Evolutionary conservation across 1,140 invertebrate genomes (phyloP).

Genomic region (Ptiloglossa arizonensis): DNA sequence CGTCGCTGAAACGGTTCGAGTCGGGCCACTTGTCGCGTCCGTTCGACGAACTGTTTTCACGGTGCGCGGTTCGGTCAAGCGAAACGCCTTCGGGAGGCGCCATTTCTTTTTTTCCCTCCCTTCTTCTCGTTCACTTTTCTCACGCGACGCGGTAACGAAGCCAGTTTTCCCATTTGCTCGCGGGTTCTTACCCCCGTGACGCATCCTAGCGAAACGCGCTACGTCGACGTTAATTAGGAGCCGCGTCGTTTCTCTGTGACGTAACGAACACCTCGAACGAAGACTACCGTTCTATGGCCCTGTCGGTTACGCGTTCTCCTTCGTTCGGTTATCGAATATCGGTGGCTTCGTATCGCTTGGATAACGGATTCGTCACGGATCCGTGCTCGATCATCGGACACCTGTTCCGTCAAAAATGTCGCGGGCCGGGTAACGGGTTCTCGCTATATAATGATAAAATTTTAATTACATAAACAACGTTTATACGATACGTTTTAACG

Average conservation of each 20-base stretch:
- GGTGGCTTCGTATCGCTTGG: not conserved
- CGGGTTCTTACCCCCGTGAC: not conserved
- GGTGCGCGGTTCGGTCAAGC: too few species aligned
- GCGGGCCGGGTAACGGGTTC: not conserved
- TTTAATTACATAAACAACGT: not conserved
- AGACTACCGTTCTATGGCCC: not conserved
- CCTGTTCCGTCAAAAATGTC: not conserved
- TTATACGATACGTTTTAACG: not conserved
- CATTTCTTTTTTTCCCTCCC: not conserved
- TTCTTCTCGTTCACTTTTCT: too few species aligned
- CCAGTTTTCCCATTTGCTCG: not conserved
- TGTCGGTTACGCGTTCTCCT: not conserved
- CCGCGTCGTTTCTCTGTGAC: slow-evolving; percentile 1
- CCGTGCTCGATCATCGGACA: not conserved
- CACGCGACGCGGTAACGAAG: not conserved
- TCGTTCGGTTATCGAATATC: slow-evolving; percentile 7
- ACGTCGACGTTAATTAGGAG: slow-evolving; percentile 37
- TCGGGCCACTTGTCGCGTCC: not conserved
- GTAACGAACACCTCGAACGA: slow-evolving; percentile 24
- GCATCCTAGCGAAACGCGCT: not conserved
- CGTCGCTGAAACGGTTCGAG: not conserved
- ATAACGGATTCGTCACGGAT: not conserved
- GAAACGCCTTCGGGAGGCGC: too few species aligned
- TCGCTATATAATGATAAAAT: not conserved
- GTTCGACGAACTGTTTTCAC: not conserved